Evolutionary conservation across 1,140 invertebrate species (phyloP).

Genomic region (Phenacoccus solenopsis): DNA sequence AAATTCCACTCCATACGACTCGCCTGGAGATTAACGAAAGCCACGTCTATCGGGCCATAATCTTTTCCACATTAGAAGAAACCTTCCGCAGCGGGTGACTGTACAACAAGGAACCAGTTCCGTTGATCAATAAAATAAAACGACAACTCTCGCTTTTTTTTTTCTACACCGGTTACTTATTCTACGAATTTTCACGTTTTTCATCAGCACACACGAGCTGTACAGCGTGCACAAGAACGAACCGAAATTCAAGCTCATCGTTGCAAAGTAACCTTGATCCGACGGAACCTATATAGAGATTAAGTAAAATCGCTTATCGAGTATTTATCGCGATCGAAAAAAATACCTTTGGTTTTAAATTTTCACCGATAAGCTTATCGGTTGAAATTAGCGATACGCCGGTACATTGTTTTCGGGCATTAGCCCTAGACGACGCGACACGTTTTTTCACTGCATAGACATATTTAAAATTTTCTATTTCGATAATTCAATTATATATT

Average conservation of each 20-base stretch:
- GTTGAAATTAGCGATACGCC: background rate
- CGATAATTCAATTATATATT: background rate
- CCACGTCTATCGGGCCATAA: no score
- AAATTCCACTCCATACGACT: no score
- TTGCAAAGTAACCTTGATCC: background rate
- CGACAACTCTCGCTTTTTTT: background rate
- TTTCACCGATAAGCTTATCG: background rate
- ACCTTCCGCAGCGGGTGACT: background rate
- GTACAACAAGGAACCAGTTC: background rate
- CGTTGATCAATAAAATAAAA: no score
- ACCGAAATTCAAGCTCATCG: background rate
- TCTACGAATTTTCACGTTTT: background rate
- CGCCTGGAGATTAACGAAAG: no score
- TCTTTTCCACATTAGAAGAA: no score
- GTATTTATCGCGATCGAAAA: no score
- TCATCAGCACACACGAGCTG: background rate
- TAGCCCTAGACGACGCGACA: no score
- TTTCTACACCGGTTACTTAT: background rate
- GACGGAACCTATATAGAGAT: no score
- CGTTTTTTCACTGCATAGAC: background rate
- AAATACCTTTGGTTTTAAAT: no score
- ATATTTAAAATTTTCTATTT: background rate
- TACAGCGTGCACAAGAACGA: no score
- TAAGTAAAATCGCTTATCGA: no score
- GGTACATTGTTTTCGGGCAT: background rate